A percentile compares a stretch with the other conserved stretches of the same genome.
Evolutionary conservation across 2,797 vertebrate genomes (phyloP).

Genomic region (Alca torda): DNA sequence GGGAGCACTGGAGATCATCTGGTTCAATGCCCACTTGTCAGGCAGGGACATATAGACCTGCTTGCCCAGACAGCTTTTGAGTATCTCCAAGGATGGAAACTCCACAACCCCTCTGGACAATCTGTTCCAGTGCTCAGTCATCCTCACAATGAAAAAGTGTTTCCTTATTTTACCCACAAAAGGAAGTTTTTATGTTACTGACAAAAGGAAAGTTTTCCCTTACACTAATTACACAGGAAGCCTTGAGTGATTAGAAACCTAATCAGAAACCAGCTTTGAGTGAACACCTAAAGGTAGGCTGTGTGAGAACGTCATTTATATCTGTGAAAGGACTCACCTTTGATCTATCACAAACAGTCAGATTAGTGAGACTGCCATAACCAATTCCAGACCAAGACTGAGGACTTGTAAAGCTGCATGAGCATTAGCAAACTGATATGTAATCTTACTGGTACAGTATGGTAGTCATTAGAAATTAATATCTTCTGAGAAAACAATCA

Average conservation of each 20-base stretch:
- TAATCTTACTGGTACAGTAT: neutral
- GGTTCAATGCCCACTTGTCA: neutral
- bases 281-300: neutral
- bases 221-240: neutral
- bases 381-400: neutral
- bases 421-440: neutral
- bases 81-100: neutral
- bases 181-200: neutral
- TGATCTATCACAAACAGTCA: neutral
- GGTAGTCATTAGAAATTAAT: neutral
- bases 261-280: neutral
- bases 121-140: neutral
- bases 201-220: neutral
- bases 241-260: neutral
- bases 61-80: neutral
- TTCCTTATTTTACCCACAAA: neutral
- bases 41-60: neutral
- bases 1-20: neutral
- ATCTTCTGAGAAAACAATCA: neutral
- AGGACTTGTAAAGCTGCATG: neutral
- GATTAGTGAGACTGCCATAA: neutral
- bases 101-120: neutral
- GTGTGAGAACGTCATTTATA: rapidly evolving
- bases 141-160: neutral
- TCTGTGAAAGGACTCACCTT: neutral